A percentile compares a stretch with the other conserved stretches of the same genome.
Conservation (phyloP, 2,113 vertebrate species). For the Bolborhynchus lineola region DNA sequence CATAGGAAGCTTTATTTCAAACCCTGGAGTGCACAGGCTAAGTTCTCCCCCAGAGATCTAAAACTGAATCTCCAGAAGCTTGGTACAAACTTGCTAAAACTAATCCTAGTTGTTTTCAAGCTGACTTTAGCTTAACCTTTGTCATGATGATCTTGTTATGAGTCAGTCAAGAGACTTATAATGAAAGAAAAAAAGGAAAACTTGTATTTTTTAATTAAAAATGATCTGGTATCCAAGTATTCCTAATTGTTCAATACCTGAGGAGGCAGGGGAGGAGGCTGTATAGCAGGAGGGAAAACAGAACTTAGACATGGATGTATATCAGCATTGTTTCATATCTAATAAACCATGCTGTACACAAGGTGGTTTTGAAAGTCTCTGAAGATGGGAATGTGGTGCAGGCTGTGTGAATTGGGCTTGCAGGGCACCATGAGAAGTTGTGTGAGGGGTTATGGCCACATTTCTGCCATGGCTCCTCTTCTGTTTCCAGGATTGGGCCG, state of each 20-base stretch:
- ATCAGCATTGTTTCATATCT: neutral
- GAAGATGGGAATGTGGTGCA: fast-evolving
- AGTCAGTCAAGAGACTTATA: neutral
- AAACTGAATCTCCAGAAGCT: neutral
- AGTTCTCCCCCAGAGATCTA: neutral
- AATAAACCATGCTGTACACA: neutral
- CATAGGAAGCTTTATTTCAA: neutral
- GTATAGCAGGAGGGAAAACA: neutral
- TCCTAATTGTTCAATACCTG: neutral
- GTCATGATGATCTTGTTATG: neutral
- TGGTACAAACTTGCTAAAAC: neutral
- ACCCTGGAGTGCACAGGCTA: neutral
- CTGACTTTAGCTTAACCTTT: neutral
- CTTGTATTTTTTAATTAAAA: neutral
- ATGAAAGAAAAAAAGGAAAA: neutral
- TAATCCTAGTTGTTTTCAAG: neutral
- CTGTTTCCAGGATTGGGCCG: neutral
- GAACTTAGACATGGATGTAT: fast-evolving
- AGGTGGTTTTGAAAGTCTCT: neutral
- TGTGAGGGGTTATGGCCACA: neutral
- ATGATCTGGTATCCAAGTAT: neutral
- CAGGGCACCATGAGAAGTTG: neutral
- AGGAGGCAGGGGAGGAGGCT: neutral
- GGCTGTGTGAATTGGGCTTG: neutral
- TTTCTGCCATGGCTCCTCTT: fast-evolving